A percentile compares a stretch with the other conserved stretches of the same genome.
Evolutionary conservation across 1,140 invertebrate genomes (phyloP).

Genomic region (Goniozus legneri): DNA sequence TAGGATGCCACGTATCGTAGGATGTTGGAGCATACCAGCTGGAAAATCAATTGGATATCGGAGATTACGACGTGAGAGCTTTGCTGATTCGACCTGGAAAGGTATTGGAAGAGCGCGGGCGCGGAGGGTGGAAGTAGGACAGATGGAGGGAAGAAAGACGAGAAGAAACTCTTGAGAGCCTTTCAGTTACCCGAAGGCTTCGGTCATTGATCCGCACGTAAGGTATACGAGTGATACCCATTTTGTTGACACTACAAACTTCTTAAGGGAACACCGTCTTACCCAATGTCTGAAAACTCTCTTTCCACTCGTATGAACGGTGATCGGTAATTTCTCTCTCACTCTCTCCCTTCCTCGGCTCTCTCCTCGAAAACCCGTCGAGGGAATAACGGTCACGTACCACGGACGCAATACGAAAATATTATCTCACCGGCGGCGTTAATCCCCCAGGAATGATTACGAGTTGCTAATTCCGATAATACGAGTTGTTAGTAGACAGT

Average conservation of each 20-base stretch:
- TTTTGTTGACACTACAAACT: slow-evolving; percentile 33
- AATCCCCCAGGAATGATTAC: not conserved
- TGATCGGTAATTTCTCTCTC: slow-evolving; percentile 15
- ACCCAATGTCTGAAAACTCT: not conserved
- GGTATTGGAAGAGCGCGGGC: slow-evolving; percentile 1
- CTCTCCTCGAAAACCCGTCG: not conserved
- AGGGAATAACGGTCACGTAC: not conserved
- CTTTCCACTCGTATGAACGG: slow-evolving; percentile 18
- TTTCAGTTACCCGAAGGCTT: slow-evolving; percentile 33
- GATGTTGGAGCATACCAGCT: slow-evolving; percentile 43
- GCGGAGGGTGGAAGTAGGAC: not conserved
- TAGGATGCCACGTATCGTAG: slow-evolving; percentile 38
- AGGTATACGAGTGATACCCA: slow-evolving; percentile 25
- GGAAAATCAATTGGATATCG: slow-evolving; percentile 49
- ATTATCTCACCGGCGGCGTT: not conserved
- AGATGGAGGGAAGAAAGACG: not conserved
- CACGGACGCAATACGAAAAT: not conserved
- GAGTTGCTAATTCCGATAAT: not conserved
- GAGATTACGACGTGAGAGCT: slow-evolving; percentile 46
- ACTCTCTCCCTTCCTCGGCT: not conserved
- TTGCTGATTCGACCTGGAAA: slow-evolving; percentile 36
- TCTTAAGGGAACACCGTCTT: slow-evolving; percentile 1
- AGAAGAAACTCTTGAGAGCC: slow-evolving; percentile 20
- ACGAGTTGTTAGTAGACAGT: not conserved
- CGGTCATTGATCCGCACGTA: slow-evolving; percentile 35